A percentile compares a stretch with the other conserved stretches of the same genome.
phyloP scores from a whole-genome alignment of 2,797 vertebrate species.

The Uromys caudimaculatus region DNA sequence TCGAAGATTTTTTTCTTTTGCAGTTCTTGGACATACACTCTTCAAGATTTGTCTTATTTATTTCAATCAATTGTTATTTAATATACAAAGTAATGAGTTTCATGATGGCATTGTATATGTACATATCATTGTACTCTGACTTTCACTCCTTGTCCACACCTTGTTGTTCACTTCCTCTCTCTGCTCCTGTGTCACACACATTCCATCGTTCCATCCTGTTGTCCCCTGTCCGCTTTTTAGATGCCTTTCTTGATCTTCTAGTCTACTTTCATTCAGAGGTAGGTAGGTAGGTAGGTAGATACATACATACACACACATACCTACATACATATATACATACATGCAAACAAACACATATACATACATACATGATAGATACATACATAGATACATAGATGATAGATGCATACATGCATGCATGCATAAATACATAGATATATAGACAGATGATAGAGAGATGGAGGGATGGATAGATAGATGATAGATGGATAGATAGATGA shows the following conservation, averaged over 20 bases:
- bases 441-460: neutral
- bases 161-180: neutral
- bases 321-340: too few species aligned
- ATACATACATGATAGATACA: neutral
- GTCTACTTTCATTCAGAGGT: neutral
- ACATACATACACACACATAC: too few species aligned
- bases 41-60: constrained; percentile 29
- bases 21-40: constrained; percentile 28
- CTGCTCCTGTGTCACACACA: neutral
- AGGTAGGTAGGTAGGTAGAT: neutral
- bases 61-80: neutral
- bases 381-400: neutral
- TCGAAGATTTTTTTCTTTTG: constrained; percentile 11
- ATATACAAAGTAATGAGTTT: neutral
- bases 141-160: neutral
- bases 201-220: neutral
- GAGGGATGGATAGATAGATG: neutral
- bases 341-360: too few species aligned
- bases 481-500: neutral
- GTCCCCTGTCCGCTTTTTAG: neutral
- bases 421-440: neutral
- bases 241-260: neutral
- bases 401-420: neutral
- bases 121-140: neutral
- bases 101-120: neutral